These are phyloP conservation scores for Masnerella sp. DNA, from an alignment of 2,888 invertebrate genomes.

Conservation along the genomic window DNA sequence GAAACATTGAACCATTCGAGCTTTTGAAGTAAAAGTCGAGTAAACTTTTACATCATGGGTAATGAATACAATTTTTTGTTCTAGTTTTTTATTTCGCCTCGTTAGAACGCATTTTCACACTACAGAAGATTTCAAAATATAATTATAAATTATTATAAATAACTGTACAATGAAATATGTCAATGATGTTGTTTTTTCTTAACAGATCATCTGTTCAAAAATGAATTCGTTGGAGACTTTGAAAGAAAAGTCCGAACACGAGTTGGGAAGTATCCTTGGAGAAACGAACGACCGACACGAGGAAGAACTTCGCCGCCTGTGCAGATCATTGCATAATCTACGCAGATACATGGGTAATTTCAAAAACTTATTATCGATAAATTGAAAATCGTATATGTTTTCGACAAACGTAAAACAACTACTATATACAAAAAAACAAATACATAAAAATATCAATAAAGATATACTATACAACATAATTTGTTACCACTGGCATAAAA, in stretches of 20 bases:
- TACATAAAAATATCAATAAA: not conserved
- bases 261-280: slow-evolving; percentile 85
- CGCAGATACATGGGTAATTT: slow-evolving; percentile 88
- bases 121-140: not conserved
- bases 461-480: too few relatives aligned
- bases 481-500: slow-evolving; percentile 6
- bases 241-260: slow-evolving; percentile 90
- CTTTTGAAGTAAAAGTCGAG: too few relatives aligned
- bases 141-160: not conserved
- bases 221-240: slow-evolving; percentile 88
- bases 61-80: not conserved
- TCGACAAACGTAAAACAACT: too few relatives aligned
- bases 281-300: slow-evolving; percentile 83
- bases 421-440: too few relatives aligned
- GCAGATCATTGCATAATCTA: slow-evolving; percentile 91
- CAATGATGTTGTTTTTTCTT: not conserved
- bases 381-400: too few relatives aligned
- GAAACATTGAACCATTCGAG: too few relatives aligned
- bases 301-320: slow-evolving; percentile 90
- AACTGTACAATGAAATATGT: not conserved
- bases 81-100: not conserved
- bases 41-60: too few relatives aligned
- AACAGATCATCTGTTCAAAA: slow-evolving; percentile 84
- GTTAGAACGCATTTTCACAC: not conserved
- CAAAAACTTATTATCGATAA: not conserved